Conservation (phyloP, 2,797 vertebrate genomes). For the Erithacus rubecula region DNA sequence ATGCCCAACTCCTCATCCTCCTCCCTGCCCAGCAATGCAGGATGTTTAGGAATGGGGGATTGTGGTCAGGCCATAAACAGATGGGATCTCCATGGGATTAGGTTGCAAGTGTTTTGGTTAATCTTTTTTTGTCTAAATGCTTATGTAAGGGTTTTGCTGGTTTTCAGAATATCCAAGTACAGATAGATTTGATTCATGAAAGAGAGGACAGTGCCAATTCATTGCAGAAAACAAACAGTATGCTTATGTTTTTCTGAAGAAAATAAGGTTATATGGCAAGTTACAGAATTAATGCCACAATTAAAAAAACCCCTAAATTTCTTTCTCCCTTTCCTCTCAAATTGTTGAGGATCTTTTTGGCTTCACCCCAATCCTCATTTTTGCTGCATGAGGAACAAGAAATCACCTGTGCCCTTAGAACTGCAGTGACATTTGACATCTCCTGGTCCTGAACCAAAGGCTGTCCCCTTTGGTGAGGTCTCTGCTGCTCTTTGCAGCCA, state of each 20-base stretch:
- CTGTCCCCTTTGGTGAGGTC: background rate
- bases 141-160: background rate
- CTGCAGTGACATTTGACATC: accelerated
- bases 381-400: too few species aligned
- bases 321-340: background rate
- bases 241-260: background rate
- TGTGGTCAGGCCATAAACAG: too few species aligned
- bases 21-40: too few species aligned
- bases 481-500: background rate
- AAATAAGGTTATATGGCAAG: background rate
- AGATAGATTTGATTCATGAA: background rate
- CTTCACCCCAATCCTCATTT: background rate
- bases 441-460: background rate
- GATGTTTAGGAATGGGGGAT: too few species aligned
- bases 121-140: background rate
- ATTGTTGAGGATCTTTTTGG: background rate
- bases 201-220: background rate
- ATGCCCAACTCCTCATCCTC: too few species aligned
- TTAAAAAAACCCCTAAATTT: background rate
- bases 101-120: accelerated
- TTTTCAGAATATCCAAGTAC: background rate
- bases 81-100: too few species aligned
- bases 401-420: background rate
- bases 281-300: background rate
- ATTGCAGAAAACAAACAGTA: background rate